A percentile compares a stretch with the other conserved stretches of the same genome.
Conservation (phyloP, 1,140 invertebrate genomes). For the Orchestia grillus region DNA sequence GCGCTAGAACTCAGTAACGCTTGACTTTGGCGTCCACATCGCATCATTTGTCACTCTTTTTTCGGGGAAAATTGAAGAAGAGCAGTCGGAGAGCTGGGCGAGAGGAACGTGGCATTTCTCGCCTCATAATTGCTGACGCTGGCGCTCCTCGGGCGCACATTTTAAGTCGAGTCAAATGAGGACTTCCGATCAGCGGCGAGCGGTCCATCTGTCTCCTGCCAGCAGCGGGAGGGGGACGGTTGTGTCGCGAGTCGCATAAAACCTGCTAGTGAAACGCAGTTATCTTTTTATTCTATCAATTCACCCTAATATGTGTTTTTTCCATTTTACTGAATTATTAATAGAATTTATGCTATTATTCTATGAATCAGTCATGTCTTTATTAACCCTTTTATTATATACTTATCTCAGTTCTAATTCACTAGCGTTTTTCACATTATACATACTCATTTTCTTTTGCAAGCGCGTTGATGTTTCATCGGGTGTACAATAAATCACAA, state of each 20-base stretch:
- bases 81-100: neutral
- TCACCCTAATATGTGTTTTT: too few species aligned
- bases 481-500: too few species aligned
- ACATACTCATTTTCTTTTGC: too few species aligned
- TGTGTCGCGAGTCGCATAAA: neutral
- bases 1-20: neutral
- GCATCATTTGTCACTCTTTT: neutral
- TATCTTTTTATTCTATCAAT: neutral
- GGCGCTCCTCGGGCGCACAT: neutral
- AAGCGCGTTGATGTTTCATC: too few species aligned
- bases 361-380: too few species aligned
- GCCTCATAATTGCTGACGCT: neutral
- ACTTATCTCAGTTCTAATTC: too few species aligned
- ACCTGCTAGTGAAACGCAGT: neutral
- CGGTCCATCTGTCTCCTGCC: neutral
- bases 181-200: neutral
- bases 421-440: too few species aligned
- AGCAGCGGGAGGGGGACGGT: neutral
- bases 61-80: neutral
- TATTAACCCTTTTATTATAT: too few species aligned
- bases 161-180: neutral
- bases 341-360: too few species aligned
- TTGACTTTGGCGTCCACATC: neutral
- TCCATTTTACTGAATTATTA: too few species aligned
- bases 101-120: neutral